Evolutionary conservation across 2,113 vertebrate genomes (phyloP).

Genomic region (Amazona vittata): DNA sequence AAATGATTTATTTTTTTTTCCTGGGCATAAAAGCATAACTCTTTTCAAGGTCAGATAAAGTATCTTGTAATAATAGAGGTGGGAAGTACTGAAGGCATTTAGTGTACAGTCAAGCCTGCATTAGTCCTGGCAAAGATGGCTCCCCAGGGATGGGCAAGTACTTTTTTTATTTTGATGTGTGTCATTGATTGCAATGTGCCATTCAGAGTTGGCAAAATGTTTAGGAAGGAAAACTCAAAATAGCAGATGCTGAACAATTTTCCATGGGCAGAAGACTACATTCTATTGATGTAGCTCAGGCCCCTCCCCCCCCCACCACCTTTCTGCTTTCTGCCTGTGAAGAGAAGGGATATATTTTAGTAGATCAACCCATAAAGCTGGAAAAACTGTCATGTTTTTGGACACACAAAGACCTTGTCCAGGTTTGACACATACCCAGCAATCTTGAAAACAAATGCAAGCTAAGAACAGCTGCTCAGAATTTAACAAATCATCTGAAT

Average conservation of each 20-base stretch:
- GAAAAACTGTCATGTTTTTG: background rate
- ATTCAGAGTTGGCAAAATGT: background rate
- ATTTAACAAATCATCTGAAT: background rate
- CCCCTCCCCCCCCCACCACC: too few relatives aligned
- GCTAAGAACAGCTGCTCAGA: background rate
- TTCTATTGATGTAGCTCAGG: background rate
- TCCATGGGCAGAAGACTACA: background rate
- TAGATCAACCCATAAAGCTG: background rate
- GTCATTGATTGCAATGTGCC: background rate
- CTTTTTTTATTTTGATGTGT: background rate
- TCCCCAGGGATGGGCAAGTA: background rate
- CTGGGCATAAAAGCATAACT: conserved; percentile 1
- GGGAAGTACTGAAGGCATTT: background rate
- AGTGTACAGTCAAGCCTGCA: background rate
- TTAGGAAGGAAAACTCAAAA: background rate
- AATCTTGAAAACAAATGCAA: background rate
- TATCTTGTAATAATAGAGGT: background rate
- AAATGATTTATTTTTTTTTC: background rate
- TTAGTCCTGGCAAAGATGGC: background rate
- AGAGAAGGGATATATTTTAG: background rate
- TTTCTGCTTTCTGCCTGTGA: background rate
- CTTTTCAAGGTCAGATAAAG: conserved; percentile 50
- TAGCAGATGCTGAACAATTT: background rate
- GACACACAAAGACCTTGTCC: background rate
- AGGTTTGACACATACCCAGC: background rate